phyloP scores from a whole-genome alignment of 2,797 vertebrate species.

The Pseudochirops corinnae region DNA sequence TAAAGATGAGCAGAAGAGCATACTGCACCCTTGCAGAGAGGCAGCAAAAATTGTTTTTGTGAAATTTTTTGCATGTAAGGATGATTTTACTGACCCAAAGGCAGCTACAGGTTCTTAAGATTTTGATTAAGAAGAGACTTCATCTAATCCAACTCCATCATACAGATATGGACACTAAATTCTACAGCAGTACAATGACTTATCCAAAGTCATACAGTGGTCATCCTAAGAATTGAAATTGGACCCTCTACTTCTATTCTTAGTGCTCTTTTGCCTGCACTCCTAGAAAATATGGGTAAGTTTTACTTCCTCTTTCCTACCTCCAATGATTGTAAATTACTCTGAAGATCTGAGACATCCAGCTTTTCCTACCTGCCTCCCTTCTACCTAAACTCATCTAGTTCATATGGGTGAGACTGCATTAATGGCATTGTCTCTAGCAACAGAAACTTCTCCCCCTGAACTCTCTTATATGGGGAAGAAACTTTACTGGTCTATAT shows the following conservation, averaged over 20 bases:
- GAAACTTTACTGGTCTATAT: neutral
- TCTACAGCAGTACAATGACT: neutral
- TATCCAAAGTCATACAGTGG: neutral
- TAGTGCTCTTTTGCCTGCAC: neutral
- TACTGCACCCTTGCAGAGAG: neutral
- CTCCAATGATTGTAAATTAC: neutral
- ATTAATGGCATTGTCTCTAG: neutral
- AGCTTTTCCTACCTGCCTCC: neutral
- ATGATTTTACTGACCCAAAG: neutral
- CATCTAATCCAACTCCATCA: neutral
- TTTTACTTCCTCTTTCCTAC: neutral
- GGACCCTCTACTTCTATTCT: neutral
- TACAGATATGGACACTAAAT: neutral
- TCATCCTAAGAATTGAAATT: neutral
- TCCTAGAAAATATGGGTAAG: neutral
- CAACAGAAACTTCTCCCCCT: neutral
- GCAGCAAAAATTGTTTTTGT: neutral
- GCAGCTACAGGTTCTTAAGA: neutral
- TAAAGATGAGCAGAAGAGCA: neutral
- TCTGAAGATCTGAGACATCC: neutral
- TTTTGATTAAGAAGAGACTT: neutral
- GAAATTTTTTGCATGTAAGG: neutral
- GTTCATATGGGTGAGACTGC: neutral
- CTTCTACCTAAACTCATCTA: neutral
- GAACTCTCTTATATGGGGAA: neutral